Percentiles rank a stretch among this genome's conserved stretches.
These are phyloP conservation scores for Platyura marginata DNA, from an alignment of 1,140 invertebrate species.

Conservation along the genomic window DNA sequence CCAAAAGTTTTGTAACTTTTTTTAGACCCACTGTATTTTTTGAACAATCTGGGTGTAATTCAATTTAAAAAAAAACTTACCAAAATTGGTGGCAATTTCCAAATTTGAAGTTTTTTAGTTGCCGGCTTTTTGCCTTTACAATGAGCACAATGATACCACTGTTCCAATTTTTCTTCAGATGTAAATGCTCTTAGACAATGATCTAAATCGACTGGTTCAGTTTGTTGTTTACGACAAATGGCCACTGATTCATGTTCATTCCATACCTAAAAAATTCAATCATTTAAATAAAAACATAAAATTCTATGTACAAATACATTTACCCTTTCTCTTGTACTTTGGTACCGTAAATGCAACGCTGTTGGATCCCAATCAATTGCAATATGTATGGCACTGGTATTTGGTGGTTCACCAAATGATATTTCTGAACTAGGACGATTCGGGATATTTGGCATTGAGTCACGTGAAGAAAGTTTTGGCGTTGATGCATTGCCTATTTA, in stretches of 20 bases:
- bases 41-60: background rate
- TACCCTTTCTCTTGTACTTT: constrained; percentile 60
- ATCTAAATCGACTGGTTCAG: constrained; percentile 61
- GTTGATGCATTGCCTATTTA: constrained; percentile 13
- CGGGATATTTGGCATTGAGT: constrained; percentile 7
- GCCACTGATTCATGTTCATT: constrained; percentile 52
- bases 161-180: constrained; percentile 64
- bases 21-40: background rate
- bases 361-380: constrained; percentile 63
- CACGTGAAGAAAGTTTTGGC: constrained; percentile 3
- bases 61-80: constrained; percentile 33
- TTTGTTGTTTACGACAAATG: constrained; percentile 42
- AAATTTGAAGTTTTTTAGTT: constrained; percentile 76
- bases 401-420: background rate
- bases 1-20: constrained; percentile 1
- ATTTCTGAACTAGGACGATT: constrained; percentile 8
- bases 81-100: constrained; percentile 69
- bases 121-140: constrained; percentile 68
- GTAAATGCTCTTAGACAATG: constrained; percentile 72
- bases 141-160: constrained; percentile 65
- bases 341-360: constrained; percentile 72
- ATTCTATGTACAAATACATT: constrained; percentile 4
- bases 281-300: background rate
- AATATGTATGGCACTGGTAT: constrained; percentile 13
- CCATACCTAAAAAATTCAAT: constrained; percentile 34